Percentiles rank a stretch among this genome's conserved stretches.
Conservation (phyloP, 1,140 invertebrate genomes). For the Brachionus koreanus region DNA sequence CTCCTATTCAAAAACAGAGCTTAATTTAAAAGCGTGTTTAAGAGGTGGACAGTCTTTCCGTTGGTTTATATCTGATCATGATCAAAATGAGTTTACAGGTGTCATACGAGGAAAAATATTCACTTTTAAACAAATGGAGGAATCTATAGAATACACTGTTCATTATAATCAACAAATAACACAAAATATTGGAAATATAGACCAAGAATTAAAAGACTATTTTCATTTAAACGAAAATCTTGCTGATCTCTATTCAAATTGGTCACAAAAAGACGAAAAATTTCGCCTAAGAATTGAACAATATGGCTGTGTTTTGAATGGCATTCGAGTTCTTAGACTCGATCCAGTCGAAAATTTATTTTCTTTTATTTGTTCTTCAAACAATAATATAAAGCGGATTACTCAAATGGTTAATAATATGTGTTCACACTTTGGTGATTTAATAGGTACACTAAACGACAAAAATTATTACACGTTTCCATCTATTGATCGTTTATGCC, state of each 20-base stretch:
- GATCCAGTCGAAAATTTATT: conserved; percentile 88
- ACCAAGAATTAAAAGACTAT: not conserved
- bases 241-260: not conserved
- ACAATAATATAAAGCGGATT: conserved; percentile 86
- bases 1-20: conserved; percentile 6
- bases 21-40: conserved; percentile 35
- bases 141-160: not conserved
- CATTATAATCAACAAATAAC: not conserved
- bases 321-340: conserved; percentile 84
- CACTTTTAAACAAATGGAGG: not conserved
- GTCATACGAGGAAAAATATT: not conserved
- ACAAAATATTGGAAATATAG: not conserved
- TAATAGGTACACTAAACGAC: conserved; percentile 68
- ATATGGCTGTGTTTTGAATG: not conserved
- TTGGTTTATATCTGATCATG: not conserved
- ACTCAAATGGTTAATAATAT: conserved; percentile 81
- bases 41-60: conserved; percentile 36
- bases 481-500: conserved; percentile 46
- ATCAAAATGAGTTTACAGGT: not conserved
- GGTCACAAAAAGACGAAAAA: not conserved
- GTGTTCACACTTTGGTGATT: conserved; percentile 73
- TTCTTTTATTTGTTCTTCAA: conserved; percentile 93
- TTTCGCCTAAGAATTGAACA: not conserved
- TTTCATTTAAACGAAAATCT: conserved; percentile 28
- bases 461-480: conserved; percentile 76